Evolutionary conservation across 1,140 invertebrate genomes (phyloP).

Genomic region (Phymorhynchus buccinoides): DNA sequence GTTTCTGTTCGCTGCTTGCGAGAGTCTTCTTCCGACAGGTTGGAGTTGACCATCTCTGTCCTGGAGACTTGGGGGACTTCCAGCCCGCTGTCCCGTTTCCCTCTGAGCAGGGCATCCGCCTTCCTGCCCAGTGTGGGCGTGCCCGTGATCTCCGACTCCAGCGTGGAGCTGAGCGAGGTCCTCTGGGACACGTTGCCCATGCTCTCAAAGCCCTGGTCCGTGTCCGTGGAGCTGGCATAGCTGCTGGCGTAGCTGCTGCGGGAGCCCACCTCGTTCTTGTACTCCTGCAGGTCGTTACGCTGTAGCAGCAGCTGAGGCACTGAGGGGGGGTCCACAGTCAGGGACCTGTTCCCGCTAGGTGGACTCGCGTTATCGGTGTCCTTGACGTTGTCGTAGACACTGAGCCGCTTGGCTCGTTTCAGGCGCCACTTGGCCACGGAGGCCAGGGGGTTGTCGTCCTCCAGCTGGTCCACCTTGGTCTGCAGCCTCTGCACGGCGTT

Average conservation of each 20-base stretch:
- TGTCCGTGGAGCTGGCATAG: slow-evolving; percentile 59
- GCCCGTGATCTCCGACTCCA: slow-evolving; percentile 62
- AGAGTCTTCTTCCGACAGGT: slow-evolving; percentile 55
- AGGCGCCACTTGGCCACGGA: slow-evolving; percentile 63
- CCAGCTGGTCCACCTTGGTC: slow-evolving; percentile 42
- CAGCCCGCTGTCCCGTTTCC: slow-evolving; percentile 4
- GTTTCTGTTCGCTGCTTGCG: slow-evolving; percentile 66
- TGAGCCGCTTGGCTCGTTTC: slow-evolving; percentile 54
- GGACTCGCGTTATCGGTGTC: slow-evolving; percentile 20
- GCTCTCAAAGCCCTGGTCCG: slow-evolving; percentile 71
- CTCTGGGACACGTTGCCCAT: slow-evolving; percentile 70
- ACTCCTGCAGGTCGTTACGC: slow-evolving; percentile 53
- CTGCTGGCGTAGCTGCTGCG: slow-evolving; percentile 66
- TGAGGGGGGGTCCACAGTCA: background rate
- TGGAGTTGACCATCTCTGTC: slow-evolving; percentile 46
- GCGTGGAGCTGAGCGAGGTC: slow-evolving; percentile 70
- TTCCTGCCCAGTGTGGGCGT: slow-evolving; percentile 53
- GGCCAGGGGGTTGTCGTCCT: slow-evolving; percentile 54
- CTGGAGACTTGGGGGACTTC: background rate
- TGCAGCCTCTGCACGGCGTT: slow-evolving; percentile 10
- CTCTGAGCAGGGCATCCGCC: slow-evolving; percentile 32
- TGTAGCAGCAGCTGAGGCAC: slow-evolving; percentile 43
- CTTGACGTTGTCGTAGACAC: slow-evolving; percentile 55
- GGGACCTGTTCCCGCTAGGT: slow-evolving; percentile 35
- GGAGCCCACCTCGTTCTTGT: slow-evolving; percentile 65